Base-by-base conservation (phyloP, 2,797 vertebrate species). In the Sebastes iracundus region DNA sequence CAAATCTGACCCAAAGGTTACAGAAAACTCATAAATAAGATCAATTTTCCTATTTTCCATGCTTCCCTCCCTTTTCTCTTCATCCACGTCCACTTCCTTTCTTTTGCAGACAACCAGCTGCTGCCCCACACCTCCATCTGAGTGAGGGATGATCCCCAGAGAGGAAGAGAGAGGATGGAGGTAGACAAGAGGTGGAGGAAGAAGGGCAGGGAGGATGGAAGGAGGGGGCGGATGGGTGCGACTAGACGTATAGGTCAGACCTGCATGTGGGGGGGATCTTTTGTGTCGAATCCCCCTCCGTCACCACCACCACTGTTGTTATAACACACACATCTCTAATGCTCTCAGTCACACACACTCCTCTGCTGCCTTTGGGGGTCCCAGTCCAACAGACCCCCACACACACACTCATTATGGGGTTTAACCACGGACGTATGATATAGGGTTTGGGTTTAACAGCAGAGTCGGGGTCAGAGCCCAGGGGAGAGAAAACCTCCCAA, bases 81-180 rank as follows among this genome's bases (percentile, higher is more conserved):
- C 46, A 55, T 28, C 56, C 73, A 68, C 72, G 49, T 90, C 69
- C 66, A 84, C 85, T 81, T 91, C 80, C 86, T 49, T 67, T 83
- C 83, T 77, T 73, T 20, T 62, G 7, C 80, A 90, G 85, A 90
- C 77, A 66, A 81, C 85, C 94, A 95, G 95, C 94, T 95, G 95
- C 90, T 78, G 74, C 86, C 74, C 75, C 67, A 77, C 87, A 86
- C 91, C 81, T 91, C 90, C 82, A 60, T 68, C 70, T 81, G 84
- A 93, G 82, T 35, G 14, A 84, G 32, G 59, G 72, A 65, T 22
- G 69, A 82, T 87, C 89, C 93, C 92, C 85, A 84, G 90, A 93
- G 88, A 90, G 83, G 82, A 89, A 83, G 76, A 71, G 71, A 79
- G 79, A 66, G 79, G 84, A 75, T 63, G 80, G 77, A 87, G 80